Evolutionary conservation across 2,888 invertebrate genomes (phyloP), one percentile per base, ranked within the genome.

Genomic region (Iselma pallidipennis): DNA sequence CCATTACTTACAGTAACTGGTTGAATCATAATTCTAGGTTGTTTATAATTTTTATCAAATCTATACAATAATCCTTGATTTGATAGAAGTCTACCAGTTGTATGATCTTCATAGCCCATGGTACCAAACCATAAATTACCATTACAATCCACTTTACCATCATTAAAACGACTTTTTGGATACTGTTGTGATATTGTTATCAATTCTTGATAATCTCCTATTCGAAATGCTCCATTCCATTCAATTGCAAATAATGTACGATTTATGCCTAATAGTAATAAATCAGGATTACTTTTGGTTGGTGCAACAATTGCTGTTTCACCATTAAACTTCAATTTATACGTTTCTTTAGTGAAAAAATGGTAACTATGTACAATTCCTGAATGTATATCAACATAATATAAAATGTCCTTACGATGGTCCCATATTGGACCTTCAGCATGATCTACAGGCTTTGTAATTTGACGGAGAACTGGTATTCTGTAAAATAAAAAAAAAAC

Each of bases 1-100:
- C 94, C 94, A 73, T 94, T 94, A 49, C 92, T 92, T n/a, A 91
- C 84, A 10, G 86, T 84, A 19, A 90, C 88, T 5, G 82, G 81
- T 2, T 78, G 68, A 16, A 78, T 71, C 26, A 75, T 70, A 3
- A 73, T 64, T 52, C 65, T 57, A 0, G 80, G 81, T 55, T 75
- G 68, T 16, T 70, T 56, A 16, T 77, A 51, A 45, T 76, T 75
- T 2, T 81, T 68, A 60, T 81, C 76, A 57, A 89, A 73, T 74
- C 84, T 82, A 77, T 89, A 91, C 1, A 91, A 77, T 0, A 85
- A 79, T 0, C 85, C 91, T 72, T 85, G 81, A 68, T 87, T 83
- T 28, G 83, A 82, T 2, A 59, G 52, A 4, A 72, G n/a, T 23
- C 81, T 82, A 2, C 86, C 77, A 0, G 76, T 76, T 2, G 79